These are phyloP conservation scores for Drosophila suzukii DNA, from an alignment of 1,140 invertebrate genomes.

Conservation along the genomic window DNA sequence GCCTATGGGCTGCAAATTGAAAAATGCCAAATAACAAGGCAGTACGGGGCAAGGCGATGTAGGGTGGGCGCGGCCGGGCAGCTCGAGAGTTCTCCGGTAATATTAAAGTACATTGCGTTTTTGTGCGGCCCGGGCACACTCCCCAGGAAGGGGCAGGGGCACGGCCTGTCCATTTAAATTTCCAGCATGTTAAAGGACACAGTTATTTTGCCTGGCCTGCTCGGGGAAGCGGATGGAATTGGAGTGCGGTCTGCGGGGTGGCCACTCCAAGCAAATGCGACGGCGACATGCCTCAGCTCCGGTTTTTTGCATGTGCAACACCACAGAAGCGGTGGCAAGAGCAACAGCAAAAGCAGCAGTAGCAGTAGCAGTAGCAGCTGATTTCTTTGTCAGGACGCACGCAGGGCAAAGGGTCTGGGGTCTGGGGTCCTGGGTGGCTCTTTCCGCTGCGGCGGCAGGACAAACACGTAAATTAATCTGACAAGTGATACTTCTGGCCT, in stretches of 20 bases:
- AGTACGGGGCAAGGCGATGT: slow-evolving; percentile 6
- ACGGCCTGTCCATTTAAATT: slow-evolving; percentile 68
- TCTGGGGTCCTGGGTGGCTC: slow-evolving; percentile 42
- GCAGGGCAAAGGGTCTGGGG: slow-evolving; percentile 14
- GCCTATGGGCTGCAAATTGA: slow-evolving; percentile 50
- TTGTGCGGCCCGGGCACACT: slow-evolving; percentile 10
- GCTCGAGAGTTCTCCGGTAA: slow-evolving; percentile 31
- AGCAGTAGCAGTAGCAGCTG: slow-evolving; percentile 64
- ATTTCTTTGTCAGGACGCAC: slow-evolving; percentile 67
- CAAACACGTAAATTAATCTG: slow-evolving; percentile 81
- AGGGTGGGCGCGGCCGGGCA: slow-evolving; percentile 19
- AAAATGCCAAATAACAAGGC: slow-evolving; percentile 65
- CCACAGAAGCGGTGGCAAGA: slow-evolving; percentile 56
- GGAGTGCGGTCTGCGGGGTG: slow-evolving; percentile 5
- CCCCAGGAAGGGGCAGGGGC: background rate
- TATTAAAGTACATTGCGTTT: slow-evolving; percentile 59
- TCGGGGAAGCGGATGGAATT: background rate
- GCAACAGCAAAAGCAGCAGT: slow-evolving; percentile 39
- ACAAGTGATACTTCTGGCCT: slow-evolving; percentile 81
- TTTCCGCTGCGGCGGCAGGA: slow-evolving; percentile 66
- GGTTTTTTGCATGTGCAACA: slow-evolving; percentile 72
- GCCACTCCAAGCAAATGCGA: slow-evolving; percentile 72
- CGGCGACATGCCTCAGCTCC: slow-evolving; percentile 62
- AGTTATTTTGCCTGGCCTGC: slow-evolving; percentile 46
- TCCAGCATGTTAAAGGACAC: slow-evolving; percentile 62